phyloP scores from a whole-genome alignment of 2,888 invertebrate genomes.

The Drosophila merina region DNA sequence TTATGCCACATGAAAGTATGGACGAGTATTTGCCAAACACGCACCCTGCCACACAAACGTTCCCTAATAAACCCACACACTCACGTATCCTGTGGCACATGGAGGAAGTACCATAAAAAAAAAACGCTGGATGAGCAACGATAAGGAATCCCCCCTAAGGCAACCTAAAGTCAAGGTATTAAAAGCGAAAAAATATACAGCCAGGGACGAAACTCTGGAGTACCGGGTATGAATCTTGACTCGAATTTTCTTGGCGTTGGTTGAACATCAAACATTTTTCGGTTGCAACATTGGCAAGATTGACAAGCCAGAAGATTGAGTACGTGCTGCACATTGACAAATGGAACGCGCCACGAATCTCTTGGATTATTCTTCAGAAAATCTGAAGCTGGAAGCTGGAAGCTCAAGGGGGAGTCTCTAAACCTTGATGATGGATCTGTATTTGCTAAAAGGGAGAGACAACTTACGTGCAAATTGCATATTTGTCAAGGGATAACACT shows the following conservation, averaged over 20 bases:
- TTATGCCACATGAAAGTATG: constrained; percentile 46
- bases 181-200: constrained; percentile 1
- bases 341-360: constrained; percentile 56
- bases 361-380: constrained; percentile 21
- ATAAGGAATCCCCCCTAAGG: neutral
- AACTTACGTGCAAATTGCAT: constrained; percentile 58
- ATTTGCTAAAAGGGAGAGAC: neutral
- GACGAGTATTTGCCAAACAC: constrained; percentile 38
- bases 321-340: constrained; percentile 77
- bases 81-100: constrained; percentile 33
- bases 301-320: constrained; percentile 78
- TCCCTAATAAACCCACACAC: constrained; percentile 34
- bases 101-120: constrained; percentile 5
- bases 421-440: constrained; percentile 37
- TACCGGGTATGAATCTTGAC: neutral
- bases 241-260: neutral
- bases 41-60: constrained; percentile 7
- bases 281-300: constrained; percentile 73
- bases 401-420: neutral
- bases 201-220: neutral
- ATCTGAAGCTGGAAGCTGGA: constrained; percentile 6
- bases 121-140: constrained; percentile 4
- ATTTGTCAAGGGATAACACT: constrained; percentile 47
- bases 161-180: constrained; percentile 15
- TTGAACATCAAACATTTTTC: constrained; percentile 40